Evolutionary conservation across 2,113 vertebrate genomes (phyloP).

Genomic region (Sitta europaea): DNA sequence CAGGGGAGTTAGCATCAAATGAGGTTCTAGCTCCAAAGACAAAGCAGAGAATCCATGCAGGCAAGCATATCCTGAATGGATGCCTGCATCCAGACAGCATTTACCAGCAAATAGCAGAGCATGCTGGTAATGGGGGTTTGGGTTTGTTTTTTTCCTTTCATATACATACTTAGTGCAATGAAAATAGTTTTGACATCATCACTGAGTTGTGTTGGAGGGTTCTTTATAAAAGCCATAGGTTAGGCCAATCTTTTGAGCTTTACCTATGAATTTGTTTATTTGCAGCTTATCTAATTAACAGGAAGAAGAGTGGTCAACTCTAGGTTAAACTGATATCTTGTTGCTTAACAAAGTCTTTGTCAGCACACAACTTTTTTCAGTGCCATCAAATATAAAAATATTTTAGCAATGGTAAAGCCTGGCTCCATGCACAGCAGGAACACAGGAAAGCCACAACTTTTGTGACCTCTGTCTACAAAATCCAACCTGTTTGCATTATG

Average conservation of each 20-base stretch:
- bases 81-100: not conserved
- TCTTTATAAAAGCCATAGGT: not conserved
- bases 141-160: not conserved
- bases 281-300: not conserved
- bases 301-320: not conserved
- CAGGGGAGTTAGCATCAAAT: not conserved
- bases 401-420: not conserved
- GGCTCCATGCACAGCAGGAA: not conserved
- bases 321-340: not conserved
- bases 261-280: not conserved
- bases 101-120: not conserved
- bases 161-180: not conserved
- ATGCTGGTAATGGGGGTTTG: not conserved
- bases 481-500: not conserved
- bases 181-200: not conserved
- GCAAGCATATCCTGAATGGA: not conserved
- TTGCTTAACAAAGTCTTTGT: not conserved
- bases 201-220: not conserved
- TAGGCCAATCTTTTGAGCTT: not conserved
- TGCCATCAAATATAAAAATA: not conserved
- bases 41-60: not conserved
- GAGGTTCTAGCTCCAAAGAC: not conserved
- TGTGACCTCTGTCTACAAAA: not conserved
- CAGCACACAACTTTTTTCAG: not conserved
- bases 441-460: not conserved